Evolutionary conservation across 2,888 invertebrate genomes (phyloP).

Genomic region (Salticus scenicus): DNA sequence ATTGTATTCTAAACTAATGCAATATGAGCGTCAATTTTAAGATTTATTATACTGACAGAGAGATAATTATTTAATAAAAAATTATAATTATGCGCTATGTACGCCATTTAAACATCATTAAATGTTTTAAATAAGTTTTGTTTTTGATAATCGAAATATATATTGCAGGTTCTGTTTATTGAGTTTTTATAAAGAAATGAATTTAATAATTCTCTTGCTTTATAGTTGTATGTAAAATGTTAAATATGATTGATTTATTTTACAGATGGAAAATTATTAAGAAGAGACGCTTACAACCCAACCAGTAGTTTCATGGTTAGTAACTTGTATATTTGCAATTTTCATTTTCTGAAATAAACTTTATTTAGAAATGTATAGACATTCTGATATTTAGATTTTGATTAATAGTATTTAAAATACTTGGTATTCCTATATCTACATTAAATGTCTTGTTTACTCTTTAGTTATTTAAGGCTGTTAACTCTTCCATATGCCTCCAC

Average conservation of each 20-base stretch:
- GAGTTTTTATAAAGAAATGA: background rate
- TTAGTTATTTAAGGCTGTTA: conserved; percentile 14
- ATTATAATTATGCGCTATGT: background rate
- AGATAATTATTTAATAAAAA: conserved; percentile 28
- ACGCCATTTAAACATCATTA: background rate
- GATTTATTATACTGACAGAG: no score
- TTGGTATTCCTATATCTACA: background rate
- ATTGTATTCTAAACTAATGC: background rate
- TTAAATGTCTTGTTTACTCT: conserved; percentile 9
- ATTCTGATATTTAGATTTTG: background rate
- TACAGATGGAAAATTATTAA: conserved; percentile 26
- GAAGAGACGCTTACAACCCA: background rate
- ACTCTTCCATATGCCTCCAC: conserved; percentile 12
- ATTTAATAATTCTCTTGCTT: background rate
- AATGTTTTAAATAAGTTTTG: background rate
- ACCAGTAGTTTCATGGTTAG: conserved; percentile 60
- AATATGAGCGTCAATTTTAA: background rate
- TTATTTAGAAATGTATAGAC: background rate
- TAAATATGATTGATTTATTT: background rate
- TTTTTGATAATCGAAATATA: background rate
- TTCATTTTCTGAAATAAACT: background rate
- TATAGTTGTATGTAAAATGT: background rate
- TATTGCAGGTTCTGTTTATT: background rate
- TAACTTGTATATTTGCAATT: background rate
- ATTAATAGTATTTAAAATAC: background rate